Conservation (phyloP, 2,797 vertebrate species). For the Micromesistius poutassou region DNA sequence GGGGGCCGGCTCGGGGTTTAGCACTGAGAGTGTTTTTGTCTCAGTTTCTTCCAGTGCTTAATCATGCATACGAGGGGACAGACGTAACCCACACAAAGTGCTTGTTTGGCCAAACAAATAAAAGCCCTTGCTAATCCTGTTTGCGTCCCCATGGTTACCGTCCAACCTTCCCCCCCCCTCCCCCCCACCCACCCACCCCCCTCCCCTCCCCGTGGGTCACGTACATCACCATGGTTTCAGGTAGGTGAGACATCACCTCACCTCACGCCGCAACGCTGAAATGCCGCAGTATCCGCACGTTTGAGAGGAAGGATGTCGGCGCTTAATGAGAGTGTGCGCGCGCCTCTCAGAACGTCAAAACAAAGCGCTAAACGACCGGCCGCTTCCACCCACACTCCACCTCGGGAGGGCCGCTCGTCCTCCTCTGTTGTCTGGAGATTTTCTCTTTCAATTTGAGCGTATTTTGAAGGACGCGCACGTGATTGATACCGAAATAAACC, state of each 20-base stretch:
- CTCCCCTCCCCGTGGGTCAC: slow-evolving; percentile 36
- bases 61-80: slow-evolving; percentile 45
- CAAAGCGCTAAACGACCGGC: no score
- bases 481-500: background rate
- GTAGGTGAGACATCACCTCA: slow-evolving; percentile 49
- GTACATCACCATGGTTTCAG: slow-evolving; percentile 47
- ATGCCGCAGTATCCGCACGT: slow-evolving; percentile 23
- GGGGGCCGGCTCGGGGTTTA: slow-evolving; percentile 7
- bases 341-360: no score
- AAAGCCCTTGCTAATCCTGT: slow-evolving; percentile 54
- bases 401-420: no score
- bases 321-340: no score
- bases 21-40: slow-evolving; percentile 4
- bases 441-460: background rate
- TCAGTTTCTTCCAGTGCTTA: slow-evolving; percentile 36
- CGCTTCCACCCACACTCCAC: no score
- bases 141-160: slow-evolving; percentile 56
- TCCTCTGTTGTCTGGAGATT: no score
- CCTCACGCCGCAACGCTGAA: slow-evolving; percentile 20
- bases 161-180: no score
- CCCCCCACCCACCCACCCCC: no score
- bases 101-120: slow-evolving; percentile 58
- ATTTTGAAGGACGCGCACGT: background rate
- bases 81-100: slow-evolving; percentile 39
- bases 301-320: background rate